Evolutionary conservation across 1,140 invertebrate species (phyloP), one percentile per base, ranked within the genome.

Genomic region (Parasteatoda tepidariorum): DNA sequence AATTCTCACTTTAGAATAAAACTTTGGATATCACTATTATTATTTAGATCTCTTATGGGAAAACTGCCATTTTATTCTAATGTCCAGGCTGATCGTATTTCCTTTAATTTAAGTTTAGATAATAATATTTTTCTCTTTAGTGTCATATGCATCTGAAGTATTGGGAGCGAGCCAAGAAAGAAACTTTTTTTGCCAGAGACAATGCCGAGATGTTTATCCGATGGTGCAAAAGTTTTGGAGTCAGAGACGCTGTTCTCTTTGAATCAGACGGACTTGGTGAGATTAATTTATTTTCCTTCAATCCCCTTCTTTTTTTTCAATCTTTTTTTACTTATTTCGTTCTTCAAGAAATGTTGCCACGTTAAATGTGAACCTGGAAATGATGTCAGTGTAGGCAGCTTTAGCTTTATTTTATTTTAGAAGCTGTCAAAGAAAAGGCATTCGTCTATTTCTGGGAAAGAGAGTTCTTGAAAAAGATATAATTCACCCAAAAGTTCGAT

Each of bases 121-220:
- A 41, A 41, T 41, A 41, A 26, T 41, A 41, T 61, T 38, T 38
- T 24, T 61, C 34, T 22, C 26, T 38, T 26, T 28, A 75, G 71
- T 30, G 57, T 13, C 18, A 59, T 57, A 28, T 30, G 71, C 71
- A 62, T 6, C 41, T 93, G 26, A 92, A 93, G 82, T 95, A 93
- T 88, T 95, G 94, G 92, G 93, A 94, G 89, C 93, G 93, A 79
- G 95, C 95, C 26, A 88, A 89, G 74, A 86, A 89, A 4, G 88
- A 89, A 81, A 95, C 94, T 86, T 97, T 97, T 90, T 96, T 95
- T 87, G 94, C 95, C 0, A 91, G 96, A 30, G 96, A 98, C 89
- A 97, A 97, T 88, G 94, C 96, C 87, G 95, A 95, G 87, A 96
- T 97, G 89, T 98, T 97, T 88, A 94, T 98, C 86, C 93, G 93